Base-by-base conservation (phyloP, 1,140 invertebrate genomes). In the Drosophila cardini region DNA sequence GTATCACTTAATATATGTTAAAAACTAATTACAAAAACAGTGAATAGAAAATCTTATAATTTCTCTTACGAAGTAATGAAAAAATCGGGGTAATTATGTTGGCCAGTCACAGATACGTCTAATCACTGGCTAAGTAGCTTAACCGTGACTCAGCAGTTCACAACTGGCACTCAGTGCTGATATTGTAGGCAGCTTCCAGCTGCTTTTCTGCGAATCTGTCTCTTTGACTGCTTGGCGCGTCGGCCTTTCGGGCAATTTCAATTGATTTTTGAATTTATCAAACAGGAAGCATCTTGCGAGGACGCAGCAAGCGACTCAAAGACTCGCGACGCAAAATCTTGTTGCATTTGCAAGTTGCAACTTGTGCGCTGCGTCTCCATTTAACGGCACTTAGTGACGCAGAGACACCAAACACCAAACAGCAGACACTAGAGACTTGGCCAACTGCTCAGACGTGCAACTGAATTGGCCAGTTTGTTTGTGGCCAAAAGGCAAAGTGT, bases 251-350 rank as follows among this genome's bases (percentile, higher is more conserved):
- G 72, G 58, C 76, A 83, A 77, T 87, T 84, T 83, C 84, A 87
- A 89, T 87, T 87, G 83, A 87, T 87, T 87, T 86, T 89, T 57
- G 61, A 89, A 89, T 89, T 89, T 87, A 87, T 87, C 84, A 87
- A 89, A 87, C 84, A 87, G 84, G 83, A 87, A 87, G 84, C 84
- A 89, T 87, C 83, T 89, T 67, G 58, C 50, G 57, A 80, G 61
- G 74, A 76, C 70, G 70, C 73, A 72, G 58, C 43, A 34, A 64
- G 13, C 50, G 46, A 48, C 21, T 26, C 21, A 0, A 26, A 26
- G 21, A 26, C 21, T 26, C 1, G 21, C 43, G 57, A 63, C 74
- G 71, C 65, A 82, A 63, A 86, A 86, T 21, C 82, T 76, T 40
- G 82, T 81, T 68, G 68, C 48, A 11, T 10, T 32, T 45, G 62